Evolutionary conservation across 2,888 invertebrate species (phyloP), one percentile per base, ranked within the genome.

Genomic region (Ypsolopha scabrella): DNA sequence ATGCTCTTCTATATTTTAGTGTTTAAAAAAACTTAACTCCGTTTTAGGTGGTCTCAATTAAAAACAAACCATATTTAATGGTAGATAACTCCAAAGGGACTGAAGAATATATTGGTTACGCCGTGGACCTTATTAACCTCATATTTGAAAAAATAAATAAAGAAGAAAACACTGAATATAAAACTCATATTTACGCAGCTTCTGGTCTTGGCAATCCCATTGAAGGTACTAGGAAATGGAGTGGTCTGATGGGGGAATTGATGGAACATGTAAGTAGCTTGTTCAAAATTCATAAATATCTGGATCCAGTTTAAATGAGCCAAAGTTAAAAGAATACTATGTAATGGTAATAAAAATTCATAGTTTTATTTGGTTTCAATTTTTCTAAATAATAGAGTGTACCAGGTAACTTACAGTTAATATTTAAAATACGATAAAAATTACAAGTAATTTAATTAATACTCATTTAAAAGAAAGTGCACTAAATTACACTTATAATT

Each of bases 101-200:
- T 1, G 64, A 62, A 3, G 80, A 88, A 9, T 93, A 88, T 63
- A 92, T 93, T 63, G 97, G 97, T 0, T 98, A 94, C 68, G 93
- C 94, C 4, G 90, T 97, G 50, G 98, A 98, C 71, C 80, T 99
- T 0, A 91, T 98, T 53, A 79, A 91, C 10, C 91, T 90, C 55
- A 91, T 99, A 52, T 90, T 85, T 54, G 55, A 72, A 50, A 55
- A 65, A 2, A 79, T 85, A n/a, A 70, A 63, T 47, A 57, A 62
- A 44, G 39, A 65, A 11, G 54, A 65, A 8, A 63, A 72, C 11
- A 48, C 57, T 6, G 64, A 72, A 91, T 39, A 88, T 77, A 63
- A 60, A 78, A 0, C 65, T 89, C 53, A 78, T 82, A 34, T 90
- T 92, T 57, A 88, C 13, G 86, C 87, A 0, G 92, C 91, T 55